phyloP scores from a whole-genome alignment of 2,113 vertebrate species.

The Periophthalmodon schlosseri region DNA sequence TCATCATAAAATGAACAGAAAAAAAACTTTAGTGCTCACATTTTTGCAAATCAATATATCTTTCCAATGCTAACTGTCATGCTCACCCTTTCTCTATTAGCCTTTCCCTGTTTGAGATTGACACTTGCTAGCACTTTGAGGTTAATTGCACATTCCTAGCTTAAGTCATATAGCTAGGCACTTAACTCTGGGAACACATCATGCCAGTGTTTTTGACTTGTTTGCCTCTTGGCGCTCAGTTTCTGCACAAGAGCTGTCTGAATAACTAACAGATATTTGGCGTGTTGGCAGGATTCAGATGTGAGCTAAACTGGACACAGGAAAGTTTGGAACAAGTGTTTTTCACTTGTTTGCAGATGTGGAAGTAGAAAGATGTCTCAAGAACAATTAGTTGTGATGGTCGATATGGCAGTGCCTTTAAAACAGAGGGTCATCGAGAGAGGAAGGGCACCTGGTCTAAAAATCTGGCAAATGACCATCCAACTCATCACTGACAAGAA shows the following conservation, averaged over 20 bases:
- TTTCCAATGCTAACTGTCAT: not conserved
- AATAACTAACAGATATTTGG: constrained; percentile 54
- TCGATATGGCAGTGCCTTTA: not conserved
- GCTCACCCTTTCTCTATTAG: constrained; percentile 30
- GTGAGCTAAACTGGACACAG: constrained; percentile 22
- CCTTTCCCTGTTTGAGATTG: constrained; percentile 37
- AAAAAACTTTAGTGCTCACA: no score
- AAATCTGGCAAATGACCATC: no score
- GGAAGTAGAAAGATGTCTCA: not conserved
- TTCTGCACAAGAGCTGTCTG: constrained; percentile 30
- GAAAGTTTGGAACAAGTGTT: constrained; percentile 19
- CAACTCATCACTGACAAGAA: not conserved
- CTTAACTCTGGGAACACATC: constrained; percentile 69
- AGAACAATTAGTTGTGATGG: not conserved
- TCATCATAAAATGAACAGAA: no score
- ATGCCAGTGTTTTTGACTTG: constrained; percentile 43
- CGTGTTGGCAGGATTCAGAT: constrained; percentile 26
- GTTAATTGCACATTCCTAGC: constrained; percentile 57
- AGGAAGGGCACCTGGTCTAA: no score
- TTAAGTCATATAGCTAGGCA: constrained; percentile 52
- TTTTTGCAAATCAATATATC: no score
- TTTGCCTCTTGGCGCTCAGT: constrained; percentile 42
- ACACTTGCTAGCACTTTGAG: constrained; percentile 11
- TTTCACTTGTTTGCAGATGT: constrained; percentile 48
- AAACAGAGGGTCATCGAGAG: no score